phyloP scores from a whole-genome alignment of 2,797 vertebrate species.

The Coluber constrictor region DNA sequence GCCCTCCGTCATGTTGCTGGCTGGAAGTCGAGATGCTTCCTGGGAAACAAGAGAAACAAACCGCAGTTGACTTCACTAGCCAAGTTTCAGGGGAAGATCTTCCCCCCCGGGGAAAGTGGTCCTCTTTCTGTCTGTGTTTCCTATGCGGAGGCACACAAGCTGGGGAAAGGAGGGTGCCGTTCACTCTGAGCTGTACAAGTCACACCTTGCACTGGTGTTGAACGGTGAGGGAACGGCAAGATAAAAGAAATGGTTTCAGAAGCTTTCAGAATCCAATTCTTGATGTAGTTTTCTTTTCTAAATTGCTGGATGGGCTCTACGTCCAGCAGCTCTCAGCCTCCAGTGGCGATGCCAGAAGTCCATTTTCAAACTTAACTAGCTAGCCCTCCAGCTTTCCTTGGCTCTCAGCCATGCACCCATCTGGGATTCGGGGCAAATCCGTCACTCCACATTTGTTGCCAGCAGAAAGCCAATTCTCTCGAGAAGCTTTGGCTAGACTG shows the following conservation, averaged over 20 bases:
- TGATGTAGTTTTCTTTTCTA: background rate
- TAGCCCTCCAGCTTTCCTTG: background rate
- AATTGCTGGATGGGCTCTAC: background rate
- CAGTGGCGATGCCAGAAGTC: background rate
- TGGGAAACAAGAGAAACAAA: background rate
- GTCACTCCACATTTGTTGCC: background rate
- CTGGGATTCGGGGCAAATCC: background rate
- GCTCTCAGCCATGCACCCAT: background rate
- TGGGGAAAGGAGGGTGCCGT: background rate
- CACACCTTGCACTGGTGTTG: background rate
- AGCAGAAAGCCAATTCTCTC: background rate
- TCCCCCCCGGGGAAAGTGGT: background rate
- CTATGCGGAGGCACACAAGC: background rate
- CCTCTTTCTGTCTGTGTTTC: background rate
- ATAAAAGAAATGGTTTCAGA: background rate
- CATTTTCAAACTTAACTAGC: background rate
- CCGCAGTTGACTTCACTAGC: background rate
- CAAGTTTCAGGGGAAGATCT: background rate
- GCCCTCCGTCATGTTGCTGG: constrained; percentile 86
- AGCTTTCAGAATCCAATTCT: background rate
- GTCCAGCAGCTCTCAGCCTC: background rate
- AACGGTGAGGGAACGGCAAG: background rate
- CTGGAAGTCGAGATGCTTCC: constrained; percentile 57
- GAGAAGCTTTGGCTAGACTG: background rate
- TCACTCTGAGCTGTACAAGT: too few species aligned